Conservation (phyloP, 2,888 invertebrate genomes). For the Pheosia tremula region DNA sequence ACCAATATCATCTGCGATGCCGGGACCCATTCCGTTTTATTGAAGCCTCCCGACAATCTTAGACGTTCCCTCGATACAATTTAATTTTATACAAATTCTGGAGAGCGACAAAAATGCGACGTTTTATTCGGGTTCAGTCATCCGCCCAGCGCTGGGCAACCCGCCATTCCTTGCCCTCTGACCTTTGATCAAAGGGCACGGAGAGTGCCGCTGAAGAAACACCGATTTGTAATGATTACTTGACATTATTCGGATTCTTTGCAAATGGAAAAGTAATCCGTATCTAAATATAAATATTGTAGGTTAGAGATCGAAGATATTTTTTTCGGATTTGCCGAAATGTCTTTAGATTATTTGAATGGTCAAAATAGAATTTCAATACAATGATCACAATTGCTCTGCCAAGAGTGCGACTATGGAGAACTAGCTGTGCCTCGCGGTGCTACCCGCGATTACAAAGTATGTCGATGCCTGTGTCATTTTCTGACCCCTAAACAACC, state of each 20-base stretch:
- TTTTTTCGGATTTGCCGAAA: no score
- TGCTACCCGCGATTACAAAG: no score
- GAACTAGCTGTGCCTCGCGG: no score
- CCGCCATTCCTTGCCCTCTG: not conserved
- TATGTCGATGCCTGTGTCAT: no score
- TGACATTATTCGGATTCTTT: not conserved
- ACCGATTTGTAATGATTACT: conserved; percentile 5
- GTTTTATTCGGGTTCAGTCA: conserved; percentile 1
- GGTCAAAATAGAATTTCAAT: no score
- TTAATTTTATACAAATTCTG: conserved; percentile 7
- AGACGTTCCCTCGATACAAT: conserved; percentile 12
- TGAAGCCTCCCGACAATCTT: not conserved
- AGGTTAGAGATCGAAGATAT: no score
- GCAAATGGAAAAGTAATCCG: conserved; percentile 4
- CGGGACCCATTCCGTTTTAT: conserved; percentile 3
- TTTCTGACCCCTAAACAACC: no score
- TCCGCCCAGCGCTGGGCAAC: not conserved
- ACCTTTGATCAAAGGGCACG: conserved; percentile 2
- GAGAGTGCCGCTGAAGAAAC: not conserved
- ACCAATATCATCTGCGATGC: conserved; percentile 1
- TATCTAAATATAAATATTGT: not conserved
- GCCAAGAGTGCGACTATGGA: no score
- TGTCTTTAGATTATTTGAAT: no score
- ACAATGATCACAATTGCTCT: no score
- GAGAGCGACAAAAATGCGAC: conserved; percentile 1